Percentiles rank a stretch among this genome's conserved stretches.
Conservation (phyloP, 2,797 vertebrate species). For the Macroramphosus scolopax region DNA sequence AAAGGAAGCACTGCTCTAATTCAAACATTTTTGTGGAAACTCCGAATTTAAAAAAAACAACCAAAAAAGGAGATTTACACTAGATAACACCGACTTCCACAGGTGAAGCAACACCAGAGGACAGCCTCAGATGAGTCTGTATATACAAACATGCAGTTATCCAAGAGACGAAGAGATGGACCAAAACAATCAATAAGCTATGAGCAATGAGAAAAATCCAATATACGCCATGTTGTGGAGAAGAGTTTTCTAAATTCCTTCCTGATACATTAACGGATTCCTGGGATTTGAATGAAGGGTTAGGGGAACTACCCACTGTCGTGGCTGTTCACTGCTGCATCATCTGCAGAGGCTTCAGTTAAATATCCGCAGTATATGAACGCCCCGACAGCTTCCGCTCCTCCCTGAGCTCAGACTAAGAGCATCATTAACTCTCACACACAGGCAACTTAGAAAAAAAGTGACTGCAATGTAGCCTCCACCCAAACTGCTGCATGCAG, state of each 20-base stretch:
- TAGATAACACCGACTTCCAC: slow-evolving; percentile 35
- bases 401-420: slow-evolving; percentile 22
- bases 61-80: slow-evolving; percentile 27
- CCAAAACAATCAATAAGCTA: too few species aligned
- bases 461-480: slow-evolving; percentile 17
- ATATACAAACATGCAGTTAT: slow-evolving; percentile 24
- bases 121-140: slow-evolving; percentile 26
- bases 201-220: too few species aligned
- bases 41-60: slow-evolving; percentile 2
- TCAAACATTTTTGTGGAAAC: slow-evolving; percentile 23
- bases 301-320: background rate
- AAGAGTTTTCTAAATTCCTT: too few species aligned
- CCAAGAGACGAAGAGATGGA: too few species aligned
- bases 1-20: background rate
- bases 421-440: slow-evolving; percentile 29
- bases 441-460: slow-evolving; percentile 24
- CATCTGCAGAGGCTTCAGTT: slow-evolving; percentile 35
- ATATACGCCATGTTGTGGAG: too few species aligned
- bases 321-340: slow-evolving; percentile 24
- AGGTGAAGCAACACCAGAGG: too few species aligned
- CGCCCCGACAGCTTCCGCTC: slow-evolving; percentile 29
- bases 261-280: too few species aligned
- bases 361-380: slow-evolving; percentile 45
- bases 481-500: slow-evolving; percentile 15
- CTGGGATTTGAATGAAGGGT: background rate